Base-by-base conservation (phyloP, 2,888 invertebrate species). In the Pammene aurita region DNA sequence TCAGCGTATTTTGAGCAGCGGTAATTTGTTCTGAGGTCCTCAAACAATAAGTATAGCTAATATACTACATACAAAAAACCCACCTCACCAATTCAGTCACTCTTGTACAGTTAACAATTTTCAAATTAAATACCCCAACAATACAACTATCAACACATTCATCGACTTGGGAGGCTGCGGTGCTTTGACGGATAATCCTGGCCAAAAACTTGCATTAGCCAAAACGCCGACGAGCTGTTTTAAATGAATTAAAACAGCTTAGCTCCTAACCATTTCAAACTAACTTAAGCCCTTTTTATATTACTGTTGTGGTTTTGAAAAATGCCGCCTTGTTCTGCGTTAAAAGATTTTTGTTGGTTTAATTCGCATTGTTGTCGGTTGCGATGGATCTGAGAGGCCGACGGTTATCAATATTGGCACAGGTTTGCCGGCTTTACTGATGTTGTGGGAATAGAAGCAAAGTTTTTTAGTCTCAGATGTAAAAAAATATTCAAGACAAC, bases 81-180 rank as follows among this genome's bases (percentile, higher is more conserved):
- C n/a, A n/a, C 18, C 38, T 34, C 1, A 11, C 38, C 38, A 38
- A 41, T 5, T 16, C 52, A 14, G n/a, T 9, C 38, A 11, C 34
- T 55, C 13, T 18, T 35, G 7, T n/a, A 18, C 44, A 38, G 10
- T 52, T 58, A 58, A 66, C 66, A 58, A 50, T 46, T 57, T 46
- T 9, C 52, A 66, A 66, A 66, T 66, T 66, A 60, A 66, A 66
- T 42, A 52, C 50, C 34, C 35, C 35, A 52, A 66, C 66, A 60
- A 60, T 66, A 13, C 41, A n/a, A 11, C 48, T 7, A 57, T 65
- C 65, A 41, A 48, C 56, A 48, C 61, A 61, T 61, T 52, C 62
- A 50, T 62, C 48, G 48, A 61, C 62, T 52, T 62, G 62, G 62
- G 62, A 62, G 62, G 62, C 62, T 41, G 38, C 62, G 62, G 50